Base-by-base conservation (phyloP, 2,888 invertebrate genomes). In the Incurvaria masculella region DNA sequence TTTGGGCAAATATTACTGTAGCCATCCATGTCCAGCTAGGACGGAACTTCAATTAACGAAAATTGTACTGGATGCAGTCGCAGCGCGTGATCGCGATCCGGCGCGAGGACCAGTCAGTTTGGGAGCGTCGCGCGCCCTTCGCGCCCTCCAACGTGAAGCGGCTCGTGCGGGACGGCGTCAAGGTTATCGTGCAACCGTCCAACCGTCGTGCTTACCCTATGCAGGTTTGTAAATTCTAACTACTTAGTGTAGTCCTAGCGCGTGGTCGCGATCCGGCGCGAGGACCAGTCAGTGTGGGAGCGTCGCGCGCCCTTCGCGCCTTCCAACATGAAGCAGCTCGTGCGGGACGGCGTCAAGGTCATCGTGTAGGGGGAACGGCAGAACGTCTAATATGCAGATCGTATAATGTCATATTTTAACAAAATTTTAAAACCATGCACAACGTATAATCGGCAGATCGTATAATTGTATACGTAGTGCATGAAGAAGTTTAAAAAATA, bases 131-230 rank as follows among this genome's bases (percentile, higher is more conserved):
- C 51, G 98, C 99, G 0, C 96, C 99, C 0, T 86, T 99, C 54
- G 88, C 95, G 0, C 99, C 99, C 0, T 69, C 82, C 20, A 97
- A 98, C 64, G 97, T 99, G 6, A 86, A 89, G 57, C 87, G 90
- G 55, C 76, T 99, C 56, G 91, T 94, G 19, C 84, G 89, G 55
- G 83, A 88, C 57, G 95, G 96, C 2, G 89, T 97, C 41, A 92
- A 91, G 68, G 97, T 99, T 44, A 89, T 99, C 44, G 96, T 99
- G 0, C 99, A 99, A 64, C 98, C 99, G 0, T 97, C 97, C 49
- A 99, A 99, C 68, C 81, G 99, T 53, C 81, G 99, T 44, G 97
- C 99, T 0, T 99, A 97, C 72, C 97, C 98, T 1, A 96, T 97
- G 85, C 94, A 97, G 84, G 91, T 83, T 52, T 59, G 59, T 54